Evolutionary conservation across 2,888 invertebrate genomes (phyloP).

Genomic region (Rhogogaster chlorosoma): DNA sequence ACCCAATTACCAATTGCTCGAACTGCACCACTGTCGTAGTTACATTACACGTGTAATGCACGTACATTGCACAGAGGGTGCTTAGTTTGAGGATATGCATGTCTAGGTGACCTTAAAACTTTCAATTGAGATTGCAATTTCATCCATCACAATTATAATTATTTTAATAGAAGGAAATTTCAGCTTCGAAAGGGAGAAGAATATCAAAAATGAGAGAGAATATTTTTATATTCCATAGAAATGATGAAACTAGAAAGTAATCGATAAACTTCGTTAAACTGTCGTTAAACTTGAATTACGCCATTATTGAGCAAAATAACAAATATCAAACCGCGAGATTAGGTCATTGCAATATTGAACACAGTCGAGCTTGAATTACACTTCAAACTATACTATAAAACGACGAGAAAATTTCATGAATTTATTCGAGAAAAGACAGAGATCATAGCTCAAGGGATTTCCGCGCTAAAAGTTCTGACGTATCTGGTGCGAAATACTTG

Average conservation of each 20-base stretch:
- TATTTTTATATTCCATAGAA: background rate
- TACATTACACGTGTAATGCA: background rate
- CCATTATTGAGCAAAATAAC: background rate
- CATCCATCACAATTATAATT: background rate
- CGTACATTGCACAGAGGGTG: background rate
- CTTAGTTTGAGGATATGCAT: background rate
- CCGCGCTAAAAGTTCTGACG: background rate
- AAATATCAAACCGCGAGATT: background rate
- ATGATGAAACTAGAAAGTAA: background rate
- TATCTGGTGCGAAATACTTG: background rate
- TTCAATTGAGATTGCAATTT: background rate
- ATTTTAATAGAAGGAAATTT: background rate
- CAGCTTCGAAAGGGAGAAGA: background rate
- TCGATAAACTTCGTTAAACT: background rate
- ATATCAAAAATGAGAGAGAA: background rate
- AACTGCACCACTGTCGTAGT: background rate
- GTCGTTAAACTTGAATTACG: background rate
- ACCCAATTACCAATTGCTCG: slow-evolving; percentile 36
- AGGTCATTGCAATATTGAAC: background rate
- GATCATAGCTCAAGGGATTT: background rate
- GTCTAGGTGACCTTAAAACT: background rate
- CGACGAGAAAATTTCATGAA: background rate
- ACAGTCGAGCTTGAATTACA: background rate
- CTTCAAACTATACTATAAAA: background rate
- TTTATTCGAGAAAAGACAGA: background rate